A percentile compares a stretch with the other conserved stretches of the same genome.
phyloP scores from a whole-genome alignment of 1,140 invertebrate genomes.

The Cryptotermes secundus region DNA sequence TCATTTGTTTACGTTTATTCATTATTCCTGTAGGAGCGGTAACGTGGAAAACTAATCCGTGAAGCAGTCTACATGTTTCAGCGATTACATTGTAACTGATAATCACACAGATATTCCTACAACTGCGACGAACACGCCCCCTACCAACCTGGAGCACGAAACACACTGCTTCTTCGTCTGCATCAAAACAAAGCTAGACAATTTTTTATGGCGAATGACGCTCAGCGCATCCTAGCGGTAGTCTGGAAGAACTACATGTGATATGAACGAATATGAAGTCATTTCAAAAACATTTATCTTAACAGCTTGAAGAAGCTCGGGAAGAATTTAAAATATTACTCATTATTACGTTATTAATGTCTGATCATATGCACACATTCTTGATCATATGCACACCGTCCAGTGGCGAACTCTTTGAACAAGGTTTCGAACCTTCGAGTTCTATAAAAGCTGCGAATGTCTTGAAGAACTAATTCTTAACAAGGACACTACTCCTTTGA shows the following conservation, averaged over 20 bases:
- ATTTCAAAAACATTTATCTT: neutral
- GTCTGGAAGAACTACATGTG: neutral
- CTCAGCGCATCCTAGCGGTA: constrained; percentile 2
- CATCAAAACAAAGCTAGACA: neutral
- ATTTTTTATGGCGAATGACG: neutral
- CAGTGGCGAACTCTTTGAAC: too few species aligned
- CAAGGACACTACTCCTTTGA: too few species aligned
- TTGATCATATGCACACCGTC: too few species aligned
- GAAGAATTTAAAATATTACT: too few species aligned
- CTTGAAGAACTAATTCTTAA: too few species aligned
- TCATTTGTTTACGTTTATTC: neutral
- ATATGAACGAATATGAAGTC: neutral
- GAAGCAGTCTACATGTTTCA: neutral
- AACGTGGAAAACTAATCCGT: neutral
- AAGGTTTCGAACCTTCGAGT: too few species aligned
- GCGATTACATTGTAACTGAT: neutral
- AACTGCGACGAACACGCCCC: neutral
- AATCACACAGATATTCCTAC: neutral
- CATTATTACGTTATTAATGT: too few species aligned
- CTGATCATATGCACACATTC: too few species aligned
- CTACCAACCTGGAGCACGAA: neutral
- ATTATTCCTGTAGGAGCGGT: neutral
- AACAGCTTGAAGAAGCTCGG: too few species aligned
- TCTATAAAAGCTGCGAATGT: too few species aligned
- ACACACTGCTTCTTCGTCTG: neutral